Base-by-base conservation (phyloP, 2,888 invertebrate species). In the Pyrgus malvae region DNA sequence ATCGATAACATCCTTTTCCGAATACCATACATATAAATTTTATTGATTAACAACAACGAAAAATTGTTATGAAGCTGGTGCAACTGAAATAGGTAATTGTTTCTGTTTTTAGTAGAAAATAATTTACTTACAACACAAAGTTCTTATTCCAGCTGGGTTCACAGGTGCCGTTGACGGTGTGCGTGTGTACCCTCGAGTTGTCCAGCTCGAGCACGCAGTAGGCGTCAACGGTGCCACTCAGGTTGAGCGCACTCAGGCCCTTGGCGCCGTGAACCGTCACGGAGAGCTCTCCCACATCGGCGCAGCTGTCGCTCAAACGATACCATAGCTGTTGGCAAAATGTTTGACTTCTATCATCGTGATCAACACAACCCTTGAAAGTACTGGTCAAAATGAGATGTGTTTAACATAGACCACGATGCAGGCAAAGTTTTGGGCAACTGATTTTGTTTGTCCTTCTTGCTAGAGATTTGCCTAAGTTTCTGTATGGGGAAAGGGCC, bases 101-200 rank as follows among this genome's bases (percentile, higher is more conserved):
- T 27, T 27, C 27, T n/a, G 31, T n/a, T 7, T 1, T 14, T n/a
- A 35, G n/a, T 23, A 16, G 2, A 14, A 11, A 3, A 31, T 3
- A 31, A 12, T 14, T 14, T 56, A 79, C 89, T 87, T 69, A 90
- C 89, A 90, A 87, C 33, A 73, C 78, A 59, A 76, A 89, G 40
- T 72, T 83, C 59, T 88, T 88, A 58, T 80, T 82, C 89, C 89
- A 90, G 8, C 62, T 74, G 1, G 88, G 89, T 8, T 90, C 86
- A 0, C 77, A 67, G 0, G 80, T 75, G n/a, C 77, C 77, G 16
- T 71, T 69, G 1, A 84, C 75, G 0, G 80, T 74, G 49, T 88
- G 87, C 1, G 89, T 88, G 61, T 88, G 85, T n/a, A 89, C 76
- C 49, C 89, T 76, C 3, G 84, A 73, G 68, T 90, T 90, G 67